Percentiles rank a stretch among this genome's conserved stretches.
phyloP scores from a whole-genome alignment of 2,888 invertebrate genomes.

The Drosophila anomalipes region DNA sequence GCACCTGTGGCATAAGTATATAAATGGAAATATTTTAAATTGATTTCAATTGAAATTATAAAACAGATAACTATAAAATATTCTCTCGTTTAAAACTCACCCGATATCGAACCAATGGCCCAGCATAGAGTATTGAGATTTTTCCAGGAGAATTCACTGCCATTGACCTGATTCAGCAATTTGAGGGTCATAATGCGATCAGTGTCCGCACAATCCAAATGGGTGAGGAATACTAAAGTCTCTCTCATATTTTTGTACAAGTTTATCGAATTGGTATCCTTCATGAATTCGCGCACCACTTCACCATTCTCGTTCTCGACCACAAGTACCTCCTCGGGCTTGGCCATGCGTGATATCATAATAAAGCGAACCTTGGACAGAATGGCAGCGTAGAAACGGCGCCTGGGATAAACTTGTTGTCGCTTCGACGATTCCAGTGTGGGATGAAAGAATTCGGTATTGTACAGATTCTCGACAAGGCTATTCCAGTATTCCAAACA shows the following conservation, averaged over 20 bases:
- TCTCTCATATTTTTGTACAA: slow-evolving; percentile 99
- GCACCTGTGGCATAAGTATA: slow-evolving; percentile 86
- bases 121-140: slow-evolving; percentile 99
- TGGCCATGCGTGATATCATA: slow-evolving; percentile 99
- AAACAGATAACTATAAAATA: not conserved
- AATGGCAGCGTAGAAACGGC: slow-evolving; percentile 92
- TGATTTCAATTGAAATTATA: not conserved
- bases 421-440: slow-evolving; percentile 81
- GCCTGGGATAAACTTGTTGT: slow-evolving; percentile 86
- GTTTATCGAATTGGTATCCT: slow-evolving; percentile 99
- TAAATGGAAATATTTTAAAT: not conserved
- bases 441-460: slow-evolving; percentile 90
- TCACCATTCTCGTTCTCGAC: slow-evolving; percentile 99
- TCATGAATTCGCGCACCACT: slow-evolving; percentile 99
- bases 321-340: slow-evolving; percentile 99
- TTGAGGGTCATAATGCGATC: slow-evolving; percentile 99
- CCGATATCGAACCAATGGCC: slow-evolving; percentile 99
- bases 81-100: slow-evolving; percentile 83
- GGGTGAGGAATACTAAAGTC: slow-evolving; percentile 98
- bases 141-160: slow-evolving; percentile 99
- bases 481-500: slow-evolving; percentile 99
- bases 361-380: slow-evolving; percentile 96
- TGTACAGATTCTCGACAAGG: slow-evolving; percentile 95
- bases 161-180: slow-evolving; percentile 98
- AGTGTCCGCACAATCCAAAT: slow-evolving; percentile 98